Evolutionary conservation across 23 tunicate species (phyloP), one percentile per base, ranked within the genome.

Genomic region (Styela clava): DNA sequence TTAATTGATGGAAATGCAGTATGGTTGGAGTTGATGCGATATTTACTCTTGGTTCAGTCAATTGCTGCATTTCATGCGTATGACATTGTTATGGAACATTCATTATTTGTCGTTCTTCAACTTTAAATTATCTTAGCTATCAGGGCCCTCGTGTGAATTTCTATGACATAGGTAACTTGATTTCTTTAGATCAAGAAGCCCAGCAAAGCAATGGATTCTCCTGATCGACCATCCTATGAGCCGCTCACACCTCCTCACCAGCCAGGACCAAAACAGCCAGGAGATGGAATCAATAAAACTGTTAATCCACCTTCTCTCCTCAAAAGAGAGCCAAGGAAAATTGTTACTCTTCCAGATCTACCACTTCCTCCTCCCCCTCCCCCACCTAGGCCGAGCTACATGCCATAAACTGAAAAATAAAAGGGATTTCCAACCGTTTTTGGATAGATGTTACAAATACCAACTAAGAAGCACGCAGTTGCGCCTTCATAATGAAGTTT

Each of bases 341-440:
- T 86, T n/a, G 87, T 86, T 25, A 91, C 97, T 21, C 88, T 91
- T 3, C 97, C 97, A n/a, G 97, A 91, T 64, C 82, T 91, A 24
- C 97, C 91, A 5, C 72, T 91, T 24, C 97, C 97, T 2, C 97
- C 97, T 24, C 97, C 97, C 2, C 97, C 97, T 5, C 97, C 97
- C 5, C 97, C 97, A 20, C 97, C 97, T 12, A 91, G 87, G 65
- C 97, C 95, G 64, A 61, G 86, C 35, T 74, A 73, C 52, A 78
- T 78, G 82, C 52, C 56, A 44, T 44, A 12, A 34, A 30, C 33
- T 20, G 33, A n/a, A n/a, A n/a, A n/a, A n/a, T n/a, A n/a, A n/a
- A n/a, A n/a, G n/a, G n/a, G n/a, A n/a, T n/a, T n/a, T n/a, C n/a
- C n/a, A n/a, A n/a, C n/a, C n/a, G n/a, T n/a, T n/a, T n/a, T n/a